Conservation (phyloP, 2,797 vertebrate genomes). For the Neostethus bicornis region DNA sequence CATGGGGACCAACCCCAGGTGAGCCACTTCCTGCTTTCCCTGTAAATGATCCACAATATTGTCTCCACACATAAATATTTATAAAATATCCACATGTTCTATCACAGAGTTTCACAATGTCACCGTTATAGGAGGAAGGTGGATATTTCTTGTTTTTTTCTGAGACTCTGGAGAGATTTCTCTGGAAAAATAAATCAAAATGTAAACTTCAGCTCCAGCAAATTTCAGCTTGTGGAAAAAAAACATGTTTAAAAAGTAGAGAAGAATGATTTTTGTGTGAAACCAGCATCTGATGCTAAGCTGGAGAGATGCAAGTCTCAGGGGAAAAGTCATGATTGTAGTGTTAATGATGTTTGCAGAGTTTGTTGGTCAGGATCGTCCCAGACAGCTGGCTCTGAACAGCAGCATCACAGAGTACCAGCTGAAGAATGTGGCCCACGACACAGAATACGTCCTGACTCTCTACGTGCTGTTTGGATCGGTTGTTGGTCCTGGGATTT, state of each 20-base stretch:
- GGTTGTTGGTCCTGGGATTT: slow-evolving; percentile 85
- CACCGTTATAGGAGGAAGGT: neutral
- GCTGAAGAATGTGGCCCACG: slow-evolving; percentile 81
- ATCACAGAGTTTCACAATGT: neutral
- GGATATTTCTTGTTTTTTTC: slow-evolving; percentile 3
- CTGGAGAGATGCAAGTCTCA: slow-evolving; percentile 1
- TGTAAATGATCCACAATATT: neutral
- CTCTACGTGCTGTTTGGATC: slow-evolving; percentile 89
- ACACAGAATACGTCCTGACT: slow-evolving; percentile 88
- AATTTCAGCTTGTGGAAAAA: slow-evolving; percentile 29
- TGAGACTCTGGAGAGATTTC: slow-evolving; percentile 8
- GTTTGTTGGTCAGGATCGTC: slow-evolving; percentile 83
- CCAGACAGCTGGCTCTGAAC: slow-evolving; percentile 84
- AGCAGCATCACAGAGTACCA: slow-evolving; percentile 77
- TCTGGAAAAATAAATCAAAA: slow-evolving; percentile 28
- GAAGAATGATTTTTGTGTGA: slow-evolving; percentile 17
- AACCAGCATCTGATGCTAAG: slow-evolving; percentile 8
- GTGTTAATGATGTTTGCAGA: slow-evolving; percentile 65
- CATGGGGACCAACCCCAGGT: slow-evolving; percentile 90
- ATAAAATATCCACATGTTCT: neutral
- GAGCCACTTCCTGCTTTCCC: slow-evolving; percentile 9
- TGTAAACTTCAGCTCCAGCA: slow-evolving; percentile 1
- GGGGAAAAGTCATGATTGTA: slow-evolving; percentile 9
- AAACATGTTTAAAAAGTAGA: neutral
- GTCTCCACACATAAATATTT: neutral